Evolutionary conservation across 2,113 vertebrate species (phyloP).

Genomic region (Passerina amoena): DNA sequence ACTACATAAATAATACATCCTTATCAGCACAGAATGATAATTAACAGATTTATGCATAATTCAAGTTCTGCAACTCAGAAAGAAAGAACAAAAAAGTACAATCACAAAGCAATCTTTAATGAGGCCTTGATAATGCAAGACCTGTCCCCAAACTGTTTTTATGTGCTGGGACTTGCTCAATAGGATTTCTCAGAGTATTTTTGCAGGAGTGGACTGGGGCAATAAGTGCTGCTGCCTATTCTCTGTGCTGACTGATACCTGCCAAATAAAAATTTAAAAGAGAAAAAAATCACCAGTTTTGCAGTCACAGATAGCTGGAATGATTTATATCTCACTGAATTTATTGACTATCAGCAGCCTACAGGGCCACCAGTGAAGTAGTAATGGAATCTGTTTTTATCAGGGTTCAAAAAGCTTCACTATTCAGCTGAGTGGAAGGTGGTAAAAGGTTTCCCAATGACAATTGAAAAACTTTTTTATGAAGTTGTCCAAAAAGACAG

Average conservation of each 20-base stretch:
- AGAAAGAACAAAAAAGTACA: background rate
- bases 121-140: background rate
- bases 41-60: background rate
- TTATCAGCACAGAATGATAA: background rate
- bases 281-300: background rate
- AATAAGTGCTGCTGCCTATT: background rate
- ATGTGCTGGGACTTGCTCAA: background rate
- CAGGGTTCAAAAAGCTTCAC: background rate
- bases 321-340: background rate
- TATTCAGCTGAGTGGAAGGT: background rate
- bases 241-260: background rate
- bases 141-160: background rate
- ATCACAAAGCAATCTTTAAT: accelerated
- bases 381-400: background rate
- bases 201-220: background rate
- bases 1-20: background rate
- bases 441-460: background rate
- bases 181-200: background rate
- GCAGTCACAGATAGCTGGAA: background rate
- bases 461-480: background rate
- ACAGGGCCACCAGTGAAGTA: background rate
- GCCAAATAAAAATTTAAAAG: too few species aligned
- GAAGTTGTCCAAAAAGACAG: background rate
- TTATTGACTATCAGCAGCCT: background rate
- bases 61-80: background rate